Evolutionary conservation across 2,113 vertebrate species (phyloP), one percentile per base, ranked within the genome.

Genomic region (Psophia crepitans): DNA sequence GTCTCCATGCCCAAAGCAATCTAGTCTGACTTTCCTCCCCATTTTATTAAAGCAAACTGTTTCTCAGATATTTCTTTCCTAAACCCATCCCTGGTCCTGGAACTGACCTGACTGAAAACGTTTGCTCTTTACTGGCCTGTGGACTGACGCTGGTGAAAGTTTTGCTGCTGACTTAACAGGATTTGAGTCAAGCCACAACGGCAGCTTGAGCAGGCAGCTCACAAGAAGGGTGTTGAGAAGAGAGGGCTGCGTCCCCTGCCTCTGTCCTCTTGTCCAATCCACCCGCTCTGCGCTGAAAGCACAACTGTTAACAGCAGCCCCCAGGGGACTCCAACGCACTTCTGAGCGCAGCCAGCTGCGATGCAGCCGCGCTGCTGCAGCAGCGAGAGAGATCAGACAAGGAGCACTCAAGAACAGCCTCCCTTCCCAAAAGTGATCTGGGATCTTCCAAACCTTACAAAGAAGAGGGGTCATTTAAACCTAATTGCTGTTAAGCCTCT

Each of bases 1-100:
- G 96, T 97, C 94, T 97, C 96, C 96, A 85, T 53, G 91, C 95
- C 96, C 91, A 87, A 88, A 96, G 91, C 80, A 66, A 96, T 95
- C 89, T 93, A 32, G 80, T 94, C 84, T 91, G 37, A 32, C 58
- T 68, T 84, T 78, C 33, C 58, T 74, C 84, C 75, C 82, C 58
- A 5, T 48, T 69, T 85, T 13, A 37, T 22, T 71, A 79, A 68
- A 90, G 84, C 90, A 70, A 88, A 60, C 65, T 53, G 90, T n/a
- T 24, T n/a, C 54, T 58, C 85, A 82, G 82, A 66, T 86, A 63
- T 57, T 93, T 57, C 68, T 37, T 69, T 73, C 70, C 74, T 46
- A 75, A 68, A 35, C n/a, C 61, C 63, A 48, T 30, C 58, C 78
- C 89, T n/a, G n/a, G 48, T 74, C 41, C 53, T 61, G 71, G 81